These are phyloP conservation scores for Cirrhinus molitorella DNA, from an alignment of 2,797 vertebrate species.

Conservation along the genomic window DNA sequence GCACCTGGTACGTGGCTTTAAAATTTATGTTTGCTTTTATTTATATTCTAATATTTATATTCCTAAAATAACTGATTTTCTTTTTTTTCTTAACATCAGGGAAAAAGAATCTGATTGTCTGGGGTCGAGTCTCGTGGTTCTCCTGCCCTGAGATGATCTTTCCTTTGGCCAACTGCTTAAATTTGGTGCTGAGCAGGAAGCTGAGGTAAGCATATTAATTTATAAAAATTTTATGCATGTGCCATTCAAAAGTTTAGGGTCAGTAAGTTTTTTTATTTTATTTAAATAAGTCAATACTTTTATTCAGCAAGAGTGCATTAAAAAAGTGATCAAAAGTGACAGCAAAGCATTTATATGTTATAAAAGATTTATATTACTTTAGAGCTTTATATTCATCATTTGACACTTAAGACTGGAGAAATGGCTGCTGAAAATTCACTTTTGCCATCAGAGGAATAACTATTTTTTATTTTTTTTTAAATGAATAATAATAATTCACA, in stretches of 20 bases:
- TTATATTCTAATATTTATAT: not conserved
- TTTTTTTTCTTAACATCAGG: constrained; percentile 65
- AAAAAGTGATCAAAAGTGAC: not conserved
- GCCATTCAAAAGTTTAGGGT: not conserved
- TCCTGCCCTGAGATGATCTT: constrained; percentile 67
- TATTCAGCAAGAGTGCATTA: not conserved
- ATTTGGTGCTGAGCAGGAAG: constrained; percentile 77
- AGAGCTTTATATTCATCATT: too few relatives aligned
- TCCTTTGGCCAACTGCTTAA: constrained; percentile 74
- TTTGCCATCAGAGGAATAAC: not conserved
- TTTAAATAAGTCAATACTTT: not conserved
- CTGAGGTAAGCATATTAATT: constrained; percentile 67
- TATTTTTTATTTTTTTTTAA: not conserved
- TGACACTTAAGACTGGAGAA: too few relatives aligned
- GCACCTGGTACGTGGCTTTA: constrained; percentile 73
- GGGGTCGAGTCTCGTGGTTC: constrained; percentile 76
- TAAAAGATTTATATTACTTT: too few relatives aligned
- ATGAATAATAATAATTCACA: not conserved
- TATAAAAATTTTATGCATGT: not conserved
- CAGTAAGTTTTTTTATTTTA: not conserved
- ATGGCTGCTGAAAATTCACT: not conserved
- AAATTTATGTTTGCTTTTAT: not conserved
- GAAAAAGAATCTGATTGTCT: constrained; percentile 81
- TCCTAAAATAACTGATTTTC: not conserved
- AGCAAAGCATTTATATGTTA: too few relatives aligned